Conservation (phyloP, 2,888 invertebrate species). For the Horisme vitalbata region DNA sequence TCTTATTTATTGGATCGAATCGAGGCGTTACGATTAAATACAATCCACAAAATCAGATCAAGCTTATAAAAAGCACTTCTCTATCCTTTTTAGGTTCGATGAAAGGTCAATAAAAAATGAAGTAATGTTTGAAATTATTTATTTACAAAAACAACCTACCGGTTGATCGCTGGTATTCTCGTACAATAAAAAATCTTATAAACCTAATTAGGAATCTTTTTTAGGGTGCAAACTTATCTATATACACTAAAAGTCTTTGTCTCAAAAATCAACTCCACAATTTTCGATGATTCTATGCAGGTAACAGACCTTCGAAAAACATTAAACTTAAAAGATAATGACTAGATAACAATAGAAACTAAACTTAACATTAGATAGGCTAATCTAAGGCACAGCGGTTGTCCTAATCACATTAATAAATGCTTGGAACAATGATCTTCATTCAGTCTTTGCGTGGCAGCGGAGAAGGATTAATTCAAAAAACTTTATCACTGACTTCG, state of each 20-base stretch:
- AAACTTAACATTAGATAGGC: slow-evolving; percentile 47
- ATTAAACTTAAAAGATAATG: slow-evolving; percentile 63
- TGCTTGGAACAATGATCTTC: slow-evolving; percentile 75
- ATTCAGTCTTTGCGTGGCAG: slow-evolving; percentile 73
- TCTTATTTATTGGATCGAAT: too few relatives aligned
- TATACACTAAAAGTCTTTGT: slow-evolving; percentile 75
- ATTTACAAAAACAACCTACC: slow-evolving; percentile 45
- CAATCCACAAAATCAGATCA: too few relatives aligned
- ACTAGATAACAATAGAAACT: slow-evolving; percentile 75
- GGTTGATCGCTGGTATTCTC: slow-evolving; percentile 49
- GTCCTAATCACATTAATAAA: slow-evolving; percentile 71
- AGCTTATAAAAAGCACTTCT: too few relatives aligned
- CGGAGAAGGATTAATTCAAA: slow-evolving; percentile 2
- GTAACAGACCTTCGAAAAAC: slow-evolving; percentile 38
- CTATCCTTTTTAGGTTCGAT: neutral
- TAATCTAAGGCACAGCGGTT: slow-evolving; percentile 76
- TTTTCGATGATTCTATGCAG: slow-evolving; percentile 30
- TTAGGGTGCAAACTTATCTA: slow-evolving; percentile 68
- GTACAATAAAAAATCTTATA: slow-evolving; percentile 51
- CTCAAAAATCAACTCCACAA: slow-evolving; percentile 43
- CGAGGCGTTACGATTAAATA: too few relatives aligned
- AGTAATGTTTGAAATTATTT: slow-evolving; percentile 21
- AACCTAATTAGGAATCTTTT: slow-evolving; percentile 73
- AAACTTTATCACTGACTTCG: neutral
- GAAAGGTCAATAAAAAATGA: slow-evolving; percentile 5